phyloP scores from a whole-genome alignment of 2,797 vertebrate species.

The Oreonectes daqikongensis region DNA sequence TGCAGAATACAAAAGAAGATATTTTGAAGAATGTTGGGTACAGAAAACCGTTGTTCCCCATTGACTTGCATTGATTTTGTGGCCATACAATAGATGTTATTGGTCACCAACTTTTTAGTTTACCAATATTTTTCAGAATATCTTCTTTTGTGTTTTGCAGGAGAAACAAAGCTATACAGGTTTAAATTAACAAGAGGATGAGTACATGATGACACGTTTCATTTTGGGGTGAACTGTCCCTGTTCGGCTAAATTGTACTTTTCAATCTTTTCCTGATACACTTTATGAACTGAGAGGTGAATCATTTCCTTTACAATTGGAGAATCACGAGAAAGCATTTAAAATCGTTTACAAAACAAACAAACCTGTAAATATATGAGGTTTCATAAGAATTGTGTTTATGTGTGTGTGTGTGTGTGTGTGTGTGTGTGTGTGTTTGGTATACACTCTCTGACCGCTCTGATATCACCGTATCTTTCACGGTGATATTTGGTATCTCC shows the following conservation, averaged over 20 bases:
- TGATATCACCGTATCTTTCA: conserved; percentile 32
- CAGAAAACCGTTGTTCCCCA: no score
- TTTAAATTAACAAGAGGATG: no score
- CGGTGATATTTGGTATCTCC: conserved; percentile 6
- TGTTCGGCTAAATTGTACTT: neutral
- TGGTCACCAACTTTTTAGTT: no score
- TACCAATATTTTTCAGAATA: no score
- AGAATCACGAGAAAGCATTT: neutral
- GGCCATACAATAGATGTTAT: no score
- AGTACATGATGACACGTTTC: no score
- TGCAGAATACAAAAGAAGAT: no score
- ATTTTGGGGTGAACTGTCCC: neutral
- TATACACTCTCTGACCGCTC: conserved; percentile 4
- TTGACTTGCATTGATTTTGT: neutral
- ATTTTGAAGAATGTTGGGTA: no score
- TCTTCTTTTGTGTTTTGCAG: no score
- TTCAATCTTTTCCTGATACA: neutral
- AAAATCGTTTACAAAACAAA: neutral
- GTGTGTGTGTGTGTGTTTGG: conserved; percentile 10
- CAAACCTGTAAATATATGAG: conserved; percentile 23
- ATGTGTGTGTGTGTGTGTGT: conserved; percentile 25
- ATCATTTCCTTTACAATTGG: neutral
- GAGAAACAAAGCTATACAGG: no score
- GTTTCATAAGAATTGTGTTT: conserved; percentile 1
- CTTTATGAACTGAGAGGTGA: neutral